Evolutionary conservation across 2,797 vertebrate species (phyloP).

Genomic region (Tenualosa thibaudeaui): DNA sequence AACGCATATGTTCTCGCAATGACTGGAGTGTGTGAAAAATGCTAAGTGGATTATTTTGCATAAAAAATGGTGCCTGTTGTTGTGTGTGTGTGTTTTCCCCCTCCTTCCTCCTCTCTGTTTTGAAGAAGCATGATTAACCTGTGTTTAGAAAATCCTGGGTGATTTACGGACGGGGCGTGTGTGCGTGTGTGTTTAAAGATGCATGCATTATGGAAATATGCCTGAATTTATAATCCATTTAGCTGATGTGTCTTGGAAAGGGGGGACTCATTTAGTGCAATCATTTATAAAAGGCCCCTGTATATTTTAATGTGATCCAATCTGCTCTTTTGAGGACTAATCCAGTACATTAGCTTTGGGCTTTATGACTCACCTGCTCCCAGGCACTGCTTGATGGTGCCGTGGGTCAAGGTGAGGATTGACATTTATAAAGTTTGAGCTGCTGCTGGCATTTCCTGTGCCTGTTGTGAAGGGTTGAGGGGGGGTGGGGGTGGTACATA

Average conservation of each 20-base stretch:
- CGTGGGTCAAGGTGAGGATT: slow-evolving; percentile 83
- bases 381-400: slow-evolving; percentile 69
- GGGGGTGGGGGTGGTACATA: slow-evolving; percentile 43
- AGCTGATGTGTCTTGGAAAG: slow-evolving; percentile 91
- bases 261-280: slow-evolving; percentile 83
- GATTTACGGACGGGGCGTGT: slow-evolving; percentile 82
- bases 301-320: slow-evolving; percentile 90
- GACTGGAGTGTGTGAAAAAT: slow-evolving; percentile 78
- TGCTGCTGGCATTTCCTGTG: slow-evolving; percentile 41
- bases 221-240: slow-evolving; percentile 99
- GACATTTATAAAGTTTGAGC: slow-evolving; percentile 84
- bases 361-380: slow-evolving; percentile 85
- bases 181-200: slow-evolving; percentile 83
- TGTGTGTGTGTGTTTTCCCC: background rate
- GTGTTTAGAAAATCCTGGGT: slow-evolving; percentile 96
- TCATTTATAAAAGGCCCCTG: slow-evolving; percentile 93
- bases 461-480: slow-evolving; percentile 20
- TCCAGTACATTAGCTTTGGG: slow-evolving; percentile 86
- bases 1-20: slow-evolving; percentile 76
- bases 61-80: slow-evolving; percentile 91
- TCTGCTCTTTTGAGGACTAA: slow-evolving; percentile 82
- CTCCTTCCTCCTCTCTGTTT: slow-evolving; percentile 49
- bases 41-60: slow-evolving; percentile 99
- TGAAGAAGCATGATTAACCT: slow-evolving; percentile 95
- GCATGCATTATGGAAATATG: slow-evolving; percentile 98